Percentiles rank a stretch among this genome's conserved stretches.
These are phyloP conservation scores for Scaptomyza graminum DNA, from an alignment of 1,140 invertebrate species.

Conservation along the genomic window DNA sequence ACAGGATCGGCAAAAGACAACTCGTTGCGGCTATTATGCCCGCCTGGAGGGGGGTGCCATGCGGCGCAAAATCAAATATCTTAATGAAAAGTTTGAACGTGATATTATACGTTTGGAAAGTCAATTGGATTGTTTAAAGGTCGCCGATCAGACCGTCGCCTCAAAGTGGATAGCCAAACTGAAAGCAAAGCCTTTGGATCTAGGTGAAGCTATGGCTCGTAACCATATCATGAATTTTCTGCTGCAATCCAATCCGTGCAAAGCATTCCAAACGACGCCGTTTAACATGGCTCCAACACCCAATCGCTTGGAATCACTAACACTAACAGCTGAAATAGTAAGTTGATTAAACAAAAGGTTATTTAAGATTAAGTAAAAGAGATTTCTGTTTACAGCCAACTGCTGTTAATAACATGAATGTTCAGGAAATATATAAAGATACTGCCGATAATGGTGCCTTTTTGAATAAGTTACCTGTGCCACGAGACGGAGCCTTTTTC, in stretches of 20 bases:
- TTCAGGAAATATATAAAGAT: neutral
- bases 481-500: slow-evolving; percentile 12
- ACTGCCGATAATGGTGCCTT: neutral
- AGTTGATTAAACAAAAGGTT: neutral
- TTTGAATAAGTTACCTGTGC: neutral
- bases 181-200: neutral
- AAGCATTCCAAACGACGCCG: neutral
- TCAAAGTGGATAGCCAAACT: neutral
- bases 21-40: neutral
- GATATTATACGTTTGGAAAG: slow-evolving; percentile 1
- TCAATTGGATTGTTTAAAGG: neutral
- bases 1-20: neutral
- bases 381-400: neutral
- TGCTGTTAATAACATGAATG: neutral
- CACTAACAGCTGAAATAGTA: neutral
- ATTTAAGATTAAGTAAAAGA: neutral
- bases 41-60: neutral
- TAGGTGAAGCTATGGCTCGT: slow-evolving; percentile 4
- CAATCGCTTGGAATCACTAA: neutral
- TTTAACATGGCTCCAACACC: neutral
- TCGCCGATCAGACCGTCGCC: neutral
- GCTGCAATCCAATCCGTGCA: neutral
- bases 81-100: neutral
- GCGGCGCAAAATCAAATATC: neutral
- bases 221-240: slow-evolving; percentile 1